phyloP scores from a whole-genome alignment of 23 tunicate species.

The Phallusia fumigata region DNA sequence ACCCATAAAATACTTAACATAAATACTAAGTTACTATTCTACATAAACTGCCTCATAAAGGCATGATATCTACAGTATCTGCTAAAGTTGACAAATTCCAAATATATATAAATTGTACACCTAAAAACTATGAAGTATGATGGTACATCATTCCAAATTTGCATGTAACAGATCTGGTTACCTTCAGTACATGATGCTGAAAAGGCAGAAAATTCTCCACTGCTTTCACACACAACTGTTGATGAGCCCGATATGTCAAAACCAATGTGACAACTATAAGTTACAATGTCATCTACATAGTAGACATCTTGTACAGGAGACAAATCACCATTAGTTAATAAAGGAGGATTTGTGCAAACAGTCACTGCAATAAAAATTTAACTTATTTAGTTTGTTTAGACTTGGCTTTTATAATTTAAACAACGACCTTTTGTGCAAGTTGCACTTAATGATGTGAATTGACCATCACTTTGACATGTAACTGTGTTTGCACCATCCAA shows the following conservation, averaged over 20 bases:
- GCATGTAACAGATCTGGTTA: neutral
- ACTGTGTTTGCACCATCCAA: neutral
- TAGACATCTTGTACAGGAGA: neutral
- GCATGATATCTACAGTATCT: no score
- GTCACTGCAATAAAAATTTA: neutral
- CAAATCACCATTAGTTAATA: slow-evolving; percentile 6
- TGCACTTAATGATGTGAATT: neutral
- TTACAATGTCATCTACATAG: slow-evolving; percentile 4
- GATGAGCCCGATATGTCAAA: neutral
- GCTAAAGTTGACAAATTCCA: no score
- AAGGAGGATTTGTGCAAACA: slow-evolving; percentile 17
- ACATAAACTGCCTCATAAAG: no score
- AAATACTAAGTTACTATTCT: no score
- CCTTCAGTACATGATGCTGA: slow-evolving; percentile 20
- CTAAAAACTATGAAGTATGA: no score
- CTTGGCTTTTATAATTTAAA: no score
- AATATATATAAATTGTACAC: no score
- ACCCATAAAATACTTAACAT: no score
- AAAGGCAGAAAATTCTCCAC: slow-evolving; percentile 22
- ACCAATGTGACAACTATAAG: slow-evolving; percentile 17
- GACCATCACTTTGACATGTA: slow-evolving; percentile 8
- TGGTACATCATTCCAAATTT: neutral
- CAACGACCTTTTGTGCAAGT: no score
- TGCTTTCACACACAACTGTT: slow-evolving; percentile 13
- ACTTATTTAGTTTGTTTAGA: no score